Base-by-base conservation (phyloP, 2,888 invertebrate genomes). In the Shargacucullia verbasci region DNA sequence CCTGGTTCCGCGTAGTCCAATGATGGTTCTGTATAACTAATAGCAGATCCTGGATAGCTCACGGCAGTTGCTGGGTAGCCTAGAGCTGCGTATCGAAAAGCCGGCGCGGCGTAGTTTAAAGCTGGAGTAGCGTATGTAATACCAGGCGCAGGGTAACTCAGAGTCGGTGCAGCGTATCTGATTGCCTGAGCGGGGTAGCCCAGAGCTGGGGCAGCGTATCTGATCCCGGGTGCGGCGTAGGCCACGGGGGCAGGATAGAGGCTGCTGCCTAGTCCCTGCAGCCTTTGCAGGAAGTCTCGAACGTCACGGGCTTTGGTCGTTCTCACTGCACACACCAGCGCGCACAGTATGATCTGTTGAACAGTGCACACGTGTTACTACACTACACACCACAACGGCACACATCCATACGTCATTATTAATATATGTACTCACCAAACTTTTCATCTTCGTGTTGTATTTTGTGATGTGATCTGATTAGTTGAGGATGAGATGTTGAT, bases 271-370 rank as follows among this genome's bases (percentile, higher is more conserved):
- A n/a, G n/a, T n/a, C 35, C 57, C 35, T 6, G 43, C 33, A 35
- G 45, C 0, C 48, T 57, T 13, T 46, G 38, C 27, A 52, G 38
- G 35, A 34, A 55, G 12, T 79, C 78, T 33, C 81, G 78, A 60
- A 79, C 80, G 47, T 70, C 68, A 4, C 79, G 78, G 2, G 70
- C 64, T 20, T 45, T 31, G 9, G 74, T 78, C 9, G 66, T 57
- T 25, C 39, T 33, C 27, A 44, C 68, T n/a, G 47, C 66, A 2
- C 47, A 65, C 29, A 46, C 14, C n/a, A n/a, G 20, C 20, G 4
- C 20, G 20, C 20, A 20, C 2, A 20, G 4, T 8, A 11, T 12
- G 8, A 65, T 41, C 64, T 64, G 59, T 10, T 10, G 0, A 63
- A 50, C 40, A 44, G 11, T 12, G 35, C 35, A 7, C 35, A 6